Base-by-base conservation (phyloP, 2,113 vertebrate genomes). In the Tichodroma muraria region DNA sequence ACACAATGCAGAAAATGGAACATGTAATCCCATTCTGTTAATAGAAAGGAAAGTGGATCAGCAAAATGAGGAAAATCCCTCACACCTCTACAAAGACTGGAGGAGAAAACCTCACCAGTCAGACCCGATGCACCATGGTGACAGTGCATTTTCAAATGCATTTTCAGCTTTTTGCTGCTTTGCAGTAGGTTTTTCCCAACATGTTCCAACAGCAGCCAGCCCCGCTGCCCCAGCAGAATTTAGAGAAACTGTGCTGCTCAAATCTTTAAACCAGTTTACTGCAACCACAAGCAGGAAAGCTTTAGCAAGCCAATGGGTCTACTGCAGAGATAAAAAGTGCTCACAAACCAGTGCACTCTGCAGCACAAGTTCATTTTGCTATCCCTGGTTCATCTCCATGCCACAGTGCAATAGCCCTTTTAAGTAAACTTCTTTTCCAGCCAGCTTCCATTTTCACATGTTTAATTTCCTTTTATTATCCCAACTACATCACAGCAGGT, bases 51-150 rank as follows among this genome's bases (percentile, higher is more conserved):
- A 92, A 89, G 95, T 20, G 44, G 88, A 87, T 23, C 25, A 56
- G 92, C 91, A 95, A 70, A 94, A 96, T n/a, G n/a, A n/a, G n/a
- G n/a, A n/a, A n/a, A n/a, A n/a, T n/a, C 83, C 54, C 73, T 80
- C 66, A 72, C 57, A 81, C 57, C 85, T 89, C 80, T 80, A 63
- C 75, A 92, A 92, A 91, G 85, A 60, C 71, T 73, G 42, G 8
- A 69, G 80, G 83, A 96, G 82, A 50, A 64, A 73, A 49, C 52
- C 81, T 94, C 92, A 89, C 88, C 68, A 72, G 81, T 53, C 8
- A n/a, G 65, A 60, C 49, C 30, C 5, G 0, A 56, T n/a, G 47
- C 0, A 1, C 78, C 30, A 52, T 8, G 59, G 94, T 87, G 91
- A 92, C 85, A 95, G 83, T 23, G 71, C 93, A 90, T 66, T 4